Percentiles rank a stretch among this genome's conserved stretches.
Evolutionary conservation across 2,888 invertebrate species (phyloP).

Genomic region (Pollenia labialis): DNA sequence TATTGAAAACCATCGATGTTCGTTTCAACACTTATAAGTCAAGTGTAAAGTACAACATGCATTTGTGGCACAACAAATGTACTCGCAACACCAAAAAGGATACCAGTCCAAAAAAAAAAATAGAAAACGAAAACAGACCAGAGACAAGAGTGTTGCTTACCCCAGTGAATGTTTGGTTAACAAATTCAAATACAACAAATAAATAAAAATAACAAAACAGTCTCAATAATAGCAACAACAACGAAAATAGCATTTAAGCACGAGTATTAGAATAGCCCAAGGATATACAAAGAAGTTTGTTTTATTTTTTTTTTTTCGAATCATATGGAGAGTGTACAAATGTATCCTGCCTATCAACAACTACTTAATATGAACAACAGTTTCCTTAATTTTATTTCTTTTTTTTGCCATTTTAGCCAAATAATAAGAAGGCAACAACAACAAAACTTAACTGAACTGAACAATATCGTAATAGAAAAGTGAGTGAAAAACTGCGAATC

Average conservation of each 20-base stretch:
- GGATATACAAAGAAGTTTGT: conserved; percentile 53
- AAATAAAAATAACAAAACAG: conserved; percentile 26
- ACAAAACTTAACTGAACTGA: conserved; percentile 6
- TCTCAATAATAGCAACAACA: conserved; percentile 30
- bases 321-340: conserved; percentile 20
- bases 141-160: conserved; percentile 9
- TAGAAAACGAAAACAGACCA: not conserved
- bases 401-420: conserved; percentile 59
- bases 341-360: conserved; percentile 59
- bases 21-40: conserved; percentile 66
- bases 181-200: conserved; percentile 32
- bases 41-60: conserved; percentile 67
- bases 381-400: conserved; percentile 58
- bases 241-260: not conserved
- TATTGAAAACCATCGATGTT: conserved; percentile 59
- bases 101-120: not conserved
- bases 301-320: conserved; percentile 18
- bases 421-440: conserved; percentile 40
- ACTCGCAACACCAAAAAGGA: not conserved
- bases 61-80: conserved; percentile 37
- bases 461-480: conserved; percentile 10
- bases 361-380: conserved; percentile 73
- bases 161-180: conserved; percentile 42
- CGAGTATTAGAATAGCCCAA: conserved; percentile 61
- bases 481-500: conserved; percentile 47